phyloP scores from a whole-genome alignment of 2,888 invertebrate genomes.

The Drosophila siamana region DNA sequence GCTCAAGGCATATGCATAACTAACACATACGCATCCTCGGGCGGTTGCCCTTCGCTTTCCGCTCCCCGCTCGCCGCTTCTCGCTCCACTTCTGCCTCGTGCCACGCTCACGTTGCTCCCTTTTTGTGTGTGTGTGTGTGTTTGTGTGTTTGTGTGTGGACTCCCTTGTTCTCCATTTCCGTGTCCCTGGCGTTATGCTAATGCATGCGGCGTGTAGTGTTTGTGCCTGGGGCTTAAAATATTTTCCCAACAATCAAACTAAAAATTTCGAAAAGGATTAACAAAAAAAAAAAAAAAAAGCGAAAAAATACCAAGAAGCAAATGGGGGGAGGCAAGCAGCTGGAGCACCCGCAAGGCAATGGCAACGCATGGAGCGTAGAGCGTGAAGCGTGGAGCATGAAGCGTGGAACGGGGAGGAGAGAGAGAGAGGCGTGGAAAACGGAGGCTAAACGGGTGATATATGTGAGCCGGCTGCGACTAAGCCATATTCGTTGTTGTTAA shows the following conservation, averaged over 20 bases:
- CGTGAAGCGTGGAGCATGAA: no score
- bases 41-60: not conserved
- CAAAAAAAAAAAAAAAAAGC: constrained; percentile 26
- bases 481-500: constrained; percentile 32
- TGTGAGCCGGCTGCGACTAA: constrained; percentile 47
- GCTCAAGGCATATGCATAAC: constrained; percentile 12
- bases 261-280: constrained; percentile 76
- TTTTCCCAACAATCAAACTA: constrained; percentile 73
- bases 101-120: not conserved
- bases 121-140: not conserved
- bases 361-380: constrained; percentile 1
- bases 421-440: not conserved
- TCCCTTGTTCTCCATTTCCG: constrained; percentile 7
- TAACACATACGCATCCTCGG: constrained; percentile 14
- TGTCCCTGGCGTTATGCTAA: constrained; percentile 47
- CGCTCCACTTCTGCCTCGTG: not conserved
- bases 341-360: constrained; percentile 44
- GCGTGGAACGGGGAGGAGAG: no score
- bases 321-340: not conserved
- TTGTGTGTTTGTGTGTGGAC: no score
- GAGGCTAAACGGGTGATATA: constrained; percentile 42
- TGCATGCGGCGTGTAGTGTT: constrained; percentile 44
- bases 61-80: not conserved
- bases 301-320: constrained; percentile 3
- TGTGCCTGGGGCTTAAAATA: constrained; percentile 63